phyloP scores from a whole-genome alignment of 2,888 invertebrate species.

The Tetranychus truncatus region DNA sequence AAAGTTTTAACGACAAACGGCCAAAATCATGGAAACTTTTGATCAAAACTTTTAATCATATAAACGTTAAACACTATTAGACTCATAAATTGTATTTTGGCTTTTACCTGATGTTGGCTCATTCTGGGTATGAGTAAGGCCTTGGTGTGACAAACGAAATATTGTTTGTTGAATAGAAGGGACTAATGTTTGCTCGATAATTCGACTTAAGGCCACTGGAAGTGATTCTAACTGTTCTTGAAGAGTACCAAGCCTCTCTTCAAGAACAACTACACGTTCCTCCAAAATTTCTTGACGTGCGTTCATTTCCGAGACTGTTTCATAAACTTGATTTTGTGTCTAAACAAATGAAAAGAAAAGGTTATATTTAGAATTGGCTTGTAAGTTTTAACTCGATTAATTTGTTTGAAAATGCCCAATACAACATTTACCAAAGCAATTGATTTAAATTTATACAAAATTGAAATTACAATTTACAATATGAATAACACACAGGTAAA shows the following conservation, averaged over 20 bases:
- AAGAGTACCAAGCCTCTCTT: slow-evolving; percentile 52
- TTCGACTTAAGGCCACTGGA: slow-evolving; percentile 15
- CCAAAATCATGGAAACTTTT: too few species aligned
- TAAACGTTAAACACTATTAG: too few species aligned
- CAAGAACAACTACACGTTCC: slow-evolving; percentile 74
- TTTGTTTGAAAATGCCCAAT: too few species aligned
- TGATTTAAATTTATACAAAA: too few species aligned
- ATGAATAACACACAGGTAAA: too few species aligned
- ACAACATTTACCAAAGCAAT: too few species aligned
- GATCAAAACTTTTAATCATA: too few species aligned
- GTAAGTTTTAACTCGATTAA: too few species aligned
- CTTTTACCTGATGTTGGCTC: too few species aligned
- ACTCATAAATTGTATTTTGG: too few species aligned
- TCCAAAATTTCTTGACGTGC: slow-evolving; percentile 79
- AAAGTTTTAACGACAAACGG: too few species aligned
- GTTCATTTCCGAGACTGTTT: slow-evolving; percentile 93
- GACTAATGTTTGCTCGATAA: slow-evolving; percentile 15
- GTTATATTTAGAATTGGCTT: neutral
- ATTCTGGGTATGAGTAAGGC: neutral
- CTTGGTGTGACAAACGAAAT: neutral
- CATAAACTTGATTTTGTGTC: slow-evolving; percentile 95
- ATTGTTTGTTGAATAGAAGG: neutral
- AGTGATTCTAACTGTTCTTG: slow-evolving; percentile 20
- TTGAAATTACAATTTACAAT: too few species aligned
- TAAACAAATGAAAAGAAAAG: slow-evolving; percentile 38